A percentile compares a stretch with the other conserved stretches of the same genome.
These are phyloP conservation scores for Cephus spinipes DNA, from an alignment of 2,888 invertebrate species.

Conservation along the genomic window DNA sequence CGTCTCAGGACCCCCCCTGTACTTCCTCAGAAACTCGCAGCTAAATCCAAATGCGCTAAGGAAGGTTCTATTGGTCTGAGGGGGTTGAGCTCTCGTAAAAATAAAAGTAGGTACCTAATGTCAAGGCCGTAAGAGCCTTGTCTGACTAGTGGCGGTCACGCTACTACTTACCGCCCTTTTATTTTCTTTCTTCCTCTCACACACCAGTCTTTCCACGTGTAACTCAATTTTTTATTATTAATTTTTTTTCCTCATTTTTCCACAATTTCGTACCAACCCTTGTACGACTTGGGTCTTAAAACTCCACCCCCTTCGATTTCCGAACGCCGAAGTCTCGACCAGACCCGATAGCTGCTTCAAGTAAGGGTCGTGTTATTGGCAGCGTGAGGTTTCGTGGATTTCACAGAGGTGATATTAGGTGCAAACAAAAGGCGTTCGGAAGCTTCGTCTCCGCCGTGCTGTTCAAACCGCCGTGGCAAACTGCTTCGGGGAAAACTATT, in stretches of 20 bases:
- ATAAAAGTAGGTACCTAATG: background rate
- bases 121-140: background rate
- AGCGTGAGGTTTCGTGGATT: background rate
- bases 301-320: background rate
- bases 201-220: background rate
- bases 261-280: background rate
- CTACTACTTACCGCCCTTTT: background rate
- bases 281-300: background rate
- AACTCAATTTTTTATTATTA: background rate
- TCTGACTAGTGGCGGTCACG: background rate
- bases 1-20: background rate
- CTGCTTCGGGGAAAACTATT: constrained; percentile 33
- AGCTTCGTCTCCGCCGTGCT: background rate
- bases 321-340: background rate
- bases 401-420: background rate
- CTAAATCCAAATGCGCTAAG: background rate
- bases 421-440: background rate
- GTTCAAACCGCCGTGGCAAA: background rate
- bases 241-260: background rate
- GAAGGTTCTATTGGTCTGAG: background rate
- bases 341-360: background rate
- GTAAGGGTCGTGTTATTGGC: background rate
- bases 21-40: background rate
- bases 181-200: background rate
- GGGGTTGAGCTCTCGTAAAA: background rate